Percentiles rank a stretch among this genome's conserved stretches.
These are phyloP conservation scores for Yasuhikotakia modesta DNA, from an alignment of 2,797 vertebrate species.

Conservation along the genomic window DNA sequence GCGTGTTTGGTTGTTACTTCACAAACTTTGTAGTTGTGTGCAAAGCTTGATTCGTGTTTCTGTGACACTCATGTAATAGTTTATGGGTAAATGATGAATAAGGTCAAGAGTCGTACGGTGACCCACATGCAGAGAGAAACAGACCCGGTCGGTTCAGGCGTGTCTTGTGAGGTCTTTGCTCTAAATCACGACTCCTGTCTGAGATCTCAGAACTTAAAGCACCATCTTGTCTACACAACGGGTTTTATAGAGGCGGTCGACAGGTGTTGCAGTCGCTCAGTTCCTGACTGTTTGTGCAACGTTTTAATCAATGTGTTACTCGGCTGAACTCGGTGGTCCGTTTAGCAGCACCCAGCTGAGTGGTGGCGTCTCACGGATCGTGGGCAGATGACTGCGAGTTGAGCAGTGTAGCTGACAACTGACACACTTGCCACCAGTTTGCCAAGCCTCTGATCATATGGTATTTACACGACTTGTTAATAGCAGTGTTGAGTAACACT, in stretches of 20 bases:
- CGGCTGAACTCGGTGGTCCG: constrained; percentile 15
- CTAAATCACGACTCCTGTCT: constrained; percentile 38
- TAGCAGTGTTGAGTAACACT: constrained; percentile 12
- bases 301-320: constrained; percentile 40
- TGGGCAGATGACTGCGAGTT: constrained; percentile 31
- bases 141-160: constrained; percentile 1
- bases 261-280: constrained; percentile 49
- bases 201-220: constrained; percentile 31
- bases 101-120: constrained; percentile 23
- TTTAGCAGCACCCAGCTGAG: constrained; percentile 29
- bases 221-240: constrained; percentile 42
- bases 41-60: constrained; percentile 19
- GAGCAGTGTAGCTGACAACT: constrained; percentile 22
- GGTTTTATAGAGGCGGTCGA: constrained; percentile 40
- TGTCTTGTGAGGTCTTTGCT: constrained; percentile 37
- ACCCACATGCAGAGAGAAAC: constrained; percentile 19
- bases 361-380: constrained; percentile 2
- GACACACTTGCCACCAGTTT: not conserved
- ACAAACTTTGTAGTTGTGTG: constrained; percentile 27
- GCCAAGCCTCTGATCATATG: constrained; percentile 30
- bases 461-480: constrained; percentile 19
- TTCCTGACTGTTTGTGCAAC: constrained; percentile 32
- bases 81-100: constrained; percentile 21
- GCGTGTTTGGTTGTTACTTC: no score
- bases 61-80: constrained; percentile 15